These are phyloP conservation scores for Drosophila tropicalis DNA, from an alignment of 1,140 invertebrate genomes.

Conservation along the genomic window DNA sequence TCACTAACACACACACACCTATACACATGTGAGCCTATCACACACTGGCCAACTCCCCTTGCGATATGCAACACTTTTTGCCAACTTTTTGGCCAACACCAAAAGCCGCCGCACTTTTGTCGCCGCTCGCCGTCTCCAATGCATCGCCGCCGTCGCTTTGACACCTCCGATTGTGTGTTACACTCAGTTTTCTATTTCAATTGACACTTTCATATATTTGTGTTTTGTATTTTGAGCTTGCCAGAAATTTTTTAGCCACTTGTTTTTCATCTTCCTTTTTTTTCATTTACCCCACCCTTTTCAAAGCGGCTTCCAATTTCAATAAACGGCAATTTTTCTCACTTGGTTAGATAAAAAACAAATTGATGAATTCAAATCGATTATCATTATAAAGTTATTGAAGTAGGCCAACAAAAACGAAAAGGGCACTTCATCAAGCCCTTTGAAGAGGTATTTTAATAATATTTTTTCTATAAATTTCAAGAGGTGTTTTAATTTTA, in stretches of 20 bases:
- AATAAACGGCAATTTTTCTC: conserved; percentile 9
- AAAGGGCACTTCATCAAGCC: background rate
- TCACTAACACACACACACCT: conserved; percentile 36
- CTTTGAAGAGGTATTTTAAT: background rate
- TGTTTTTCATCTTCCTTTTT: conserved; percentile 31
- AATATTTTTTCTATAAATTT: background rate
- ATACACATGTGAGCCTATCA: conserved; percentile 54
- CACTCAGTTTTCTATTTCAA: conserved; percentile 78
- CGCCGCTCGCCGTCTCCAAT: conserved; percentile 48
- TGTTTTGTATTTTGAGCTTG: conserved; percentile 46
- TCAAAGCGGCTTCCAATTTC: conserved; percentile 37
- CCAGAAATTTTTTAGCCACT: conserved; percentile 14
- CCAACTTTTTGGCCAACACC: conserved; percentile 46
- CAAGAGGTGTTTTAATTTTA: background rate
- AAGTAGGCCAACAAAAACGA: conserved; percentile 3
- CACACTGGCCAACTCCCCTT: conserved; percentile 74
- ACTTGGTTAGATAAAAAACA: conserved; percentile 5
- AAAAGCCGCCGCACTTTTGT: conserved; percentile 75
- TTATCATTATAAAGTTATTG: conserved; percentile 10
- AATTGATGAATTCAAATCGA: background rate
- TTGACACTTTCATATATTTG: conserved; percentile 70
- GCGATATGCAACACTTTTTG: conserved; percentile 72
- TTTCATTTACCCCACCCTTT: conserved; percentile 26
- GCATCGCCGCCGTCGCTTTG: conserved; percentile 56
- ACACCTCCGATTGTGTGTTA: conserved; percentile 72